Evolutionary conservation across 2,113 vertebrate genomes (phyloP), one percentile per base, ranked within the genome.

Genomic region (Heterotilapia buettikoferi): DNA sequence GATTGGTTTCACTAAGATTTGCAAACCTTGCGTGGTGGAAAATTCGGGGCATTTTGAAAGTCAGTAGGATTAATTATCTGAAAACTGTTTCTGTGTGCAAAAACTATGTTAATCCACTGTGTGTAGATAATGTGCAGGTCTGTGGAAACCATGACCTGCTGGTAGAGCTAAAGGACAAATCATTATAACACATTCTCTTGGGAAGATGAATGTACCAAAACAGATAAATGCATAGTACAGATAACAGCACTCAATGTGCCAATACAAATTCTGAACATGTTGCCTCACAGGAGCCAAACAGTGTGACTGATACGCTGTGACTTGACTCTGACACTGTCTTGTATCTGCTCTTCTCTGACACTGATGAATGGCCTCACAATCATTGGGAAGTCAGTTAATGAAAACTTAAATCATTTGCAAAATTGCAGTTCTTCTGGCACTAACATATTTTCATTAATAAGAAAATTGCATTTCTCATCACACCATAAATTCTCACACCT

Each of bases 381-480:
- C 50, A 14, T 33, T 31, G 47, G 7, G 73, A 71, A 90, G 53
- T 2, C 24, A 45, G 6, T 66, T 59, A n/a, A 84, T 82, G 61
- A 61, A 84, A 88, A 61, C 47, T 7, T 57, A 61, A 63, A 50
- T 56, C 57, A 81, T 68, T 52, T 24, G 16, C 21, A 47, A 83
- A 53, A 26, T 33, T 61, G 24, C 29, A 63, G 24, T 76, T 50
- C 43, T 31, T 78, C 43, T 78, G 50, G 24, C 7, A 5, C 59
- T 73, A 76, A 45, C 31, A 59, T 47, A n/a, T 56, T 71, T 80
- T 84, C 7, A 45, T 54, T 21, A 31, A 82, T 33, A 43, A 53
- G 21, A 90, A 88, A 82, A 87, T 84, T 88, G 61, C 63, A 31
- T 85, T 88, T 86, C 56, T 92, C 92, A 90, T 92, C 89, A 24